phyloP scores from a whole-genome alignment of 2,113 vertebrate species.

The Prunella himalayana region DNA sequence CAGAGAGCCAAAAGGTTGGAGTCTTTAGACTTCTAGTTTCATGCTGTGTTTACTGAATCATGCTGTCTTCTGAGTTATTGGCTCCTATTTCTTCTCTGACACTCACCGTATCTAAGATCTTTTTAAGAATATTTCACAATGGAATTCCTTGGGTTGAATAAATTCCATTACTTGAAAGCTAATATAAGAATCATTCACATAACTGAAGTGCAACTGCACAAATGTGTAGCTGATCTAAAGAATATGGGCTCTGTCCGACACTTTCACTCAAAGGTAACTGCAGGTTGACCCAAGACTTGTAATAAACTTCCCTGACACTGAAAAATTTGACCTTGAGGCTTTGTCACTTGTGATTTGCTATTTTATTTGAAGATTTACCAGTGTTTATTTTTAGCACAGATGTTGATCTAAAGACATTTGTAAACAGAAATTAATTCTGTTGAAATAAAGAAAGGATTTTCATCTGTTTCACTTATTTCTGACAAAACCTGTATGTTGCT shows the following conservation, averaged over 20 bases:
- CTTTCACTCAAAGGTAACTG: background rate
- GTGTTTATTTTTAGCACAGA: background rate
- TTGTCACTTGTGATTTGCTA: background rate
- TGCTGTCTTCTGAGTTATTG: background rate
- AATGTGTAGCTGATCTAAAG: background rate
- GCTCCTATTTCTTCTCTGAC: background rate
- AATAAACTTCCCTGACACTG: background rate
- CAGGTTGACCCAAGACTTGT: background rate
- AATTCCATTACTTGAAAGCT: constrained; percentile 5
- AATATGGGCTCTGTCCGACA: background rate
- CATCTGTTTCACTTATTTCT: background rate
- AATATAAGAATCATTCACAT: background rate
- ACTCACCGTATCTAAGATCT: background rate
- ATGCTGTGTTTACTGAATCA: constrained; percentile 3
- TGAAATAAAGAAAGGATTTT: background rate
- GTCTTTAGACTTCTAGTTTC: background rate
- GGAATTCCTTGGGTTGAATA: background rate
- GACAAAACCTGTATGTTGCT: background rate
- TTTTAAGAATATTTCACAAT: background rate
- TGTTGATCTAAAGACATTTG: background rate
- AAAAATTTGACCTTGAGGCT: background rate
- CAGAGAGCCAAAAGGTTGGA: background rate
- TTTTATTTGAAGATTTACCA: background rate
- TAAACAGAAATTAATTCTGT: background rate
- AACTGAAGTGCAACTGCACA: background rate